A percentile compares a stretch with the other conserved stretches of the same genome.
Conservation (phyloP, 2,113 vertebrate species). For the Rousettus leschenaultii region DNA sequence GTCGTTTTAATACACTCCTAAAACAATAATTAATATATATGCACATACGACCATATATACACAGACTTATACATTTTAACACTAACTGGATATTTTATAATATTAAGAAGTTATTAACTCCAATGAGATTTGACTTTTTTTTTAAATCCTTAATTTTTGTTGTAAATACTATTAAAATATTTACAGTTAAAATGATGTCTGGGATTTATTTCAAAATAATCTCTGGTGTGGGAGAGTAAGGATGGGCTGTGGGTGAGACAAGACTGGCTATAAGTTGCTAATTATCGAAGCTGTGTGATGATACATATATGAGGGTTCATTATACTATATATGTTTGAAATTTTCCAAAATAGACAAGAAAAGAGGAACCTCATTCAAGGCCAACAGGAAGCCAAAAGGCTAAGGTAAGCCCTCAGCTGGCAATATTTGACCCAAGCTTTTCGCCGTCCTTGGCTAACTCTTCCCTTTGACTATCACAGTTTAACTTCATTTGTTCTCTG, state of each 20-base stretch:
- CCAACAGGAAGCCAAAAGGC: background rate
- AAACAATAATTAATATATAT: background rate
- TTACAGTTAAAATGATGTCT: background rate
- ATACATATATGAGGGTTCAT: background rate
- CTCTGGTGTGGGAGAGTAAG: background rate
- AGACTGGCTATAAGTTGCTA: background rate
- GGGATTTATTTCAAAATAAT: slow-evolving; percentile 21
- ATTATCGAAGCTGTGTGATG: background rate
- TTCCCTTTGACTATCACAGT: background rate
- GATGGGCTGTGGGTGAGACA: background rate
- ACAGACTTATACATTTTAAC: background rate
- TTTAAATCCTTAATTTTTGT: background rate
- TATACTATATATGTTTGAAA: background rate
- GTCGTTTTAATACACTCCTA: background rate
- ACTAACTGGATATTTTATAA: slow-evolving; percentile 13
- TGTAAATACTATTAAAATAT: background rate
- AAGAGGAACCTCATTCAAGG: background rate
- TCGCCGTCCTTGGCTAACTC: background rate
- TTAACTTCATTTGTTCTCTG: background rate
- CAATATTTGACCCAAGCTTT: background rate
- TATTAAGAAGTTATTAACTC: background rate
- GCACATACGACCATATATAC: background rate
- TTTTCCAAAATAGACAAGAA: background rate
- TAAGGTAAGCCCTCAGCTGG: background rate
- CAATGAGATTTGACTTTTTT: background rate